Evolutionary conservation across 2,113 vertebrate species (phyloP), one percentile per base, ranked within the genome.

Genomic region (Erythrocercus mccallii): DNA sequence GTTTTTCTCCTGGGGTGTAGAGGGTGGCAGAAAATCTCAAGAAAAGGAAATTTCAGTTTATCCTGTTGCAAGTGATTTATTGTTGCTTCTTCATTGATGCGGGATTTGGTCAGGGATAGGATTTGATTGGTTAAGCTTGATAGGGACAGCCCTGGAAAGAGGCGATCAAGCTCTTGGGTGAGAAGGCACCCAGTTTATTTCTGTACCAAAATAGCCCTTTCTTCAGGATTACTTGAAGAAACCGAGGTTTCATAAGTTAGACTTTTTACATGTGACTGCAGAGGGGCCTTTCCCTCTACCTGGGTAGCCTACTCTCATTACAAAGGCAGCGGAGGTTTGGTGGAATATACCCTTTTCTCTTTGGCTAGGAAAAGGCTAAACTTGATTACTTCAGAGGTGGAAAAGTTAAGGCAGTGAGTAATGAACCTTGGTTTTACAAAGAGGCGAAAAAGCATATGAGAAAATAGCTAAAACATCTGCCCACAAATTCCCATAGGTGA

Each of bases 91-190:
- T 74, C 45, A 35, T 14, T 28, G 53, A 71, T 53, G 35, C 0
- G 3, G 10, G 53, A 40, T 84, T 64, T 64, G 28, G 30, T 47
- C 53, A 58, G 48, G 44, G 4, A 11, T 30, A 62, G 71, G 20
- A 69, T 68, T 53, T 58, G 28, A 20, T 30, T 38, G 16, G 12
- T 81, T 86, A 28, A 68, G 17, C 17, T 64, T 83, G 53, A 24
- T 66, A 71, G 19, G 27, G 22, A 11, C 1, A 1, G 28, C 57
- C 25, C 42, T 68, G 62, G 47, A 76, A 71, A 83, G 37, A 21
- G 0, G 0, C 12, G 53, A 0, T 31, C 24, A 66, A 37, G 30
- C 19, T 71, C 3, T 37, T 53, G 18, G 6, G 11, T 7, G 30
- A 82, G 44, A 56, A 54, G 28, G 25, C 9, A 53, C 12, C 7